Evolutionary conservation across 2,797 vertebrate species (phyloP).

Genomic region (Cossypha dichroa): DNA sequence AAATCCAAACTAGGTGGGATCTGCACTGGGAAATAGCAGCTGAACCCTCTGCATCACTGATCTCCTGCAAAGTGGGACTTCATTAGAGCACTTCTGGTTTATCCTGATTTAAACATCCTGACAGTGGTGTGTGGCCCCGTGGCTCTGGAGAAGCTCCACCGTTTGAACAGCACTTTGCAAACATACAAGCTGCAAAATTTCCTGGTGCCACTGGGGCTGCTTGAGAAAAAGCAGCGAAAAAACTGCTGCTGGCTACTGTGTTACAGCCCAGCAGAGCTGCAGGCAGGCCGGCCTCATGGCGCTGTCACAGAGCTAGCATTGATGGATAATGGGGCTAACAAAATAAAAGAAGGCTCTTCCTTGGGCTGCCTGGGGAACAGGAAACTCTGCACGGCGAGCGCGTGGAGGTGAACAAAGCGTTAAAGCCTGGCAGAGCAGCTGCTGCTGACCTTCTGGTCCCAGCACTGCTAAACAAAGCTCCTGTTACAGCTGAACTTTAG

Average conservation of each 20-base stretch:
- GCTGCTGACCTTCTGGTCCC: slow-evolving; percentile 68
- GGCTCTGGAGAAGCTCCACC: background rate
- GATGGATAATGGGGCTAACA: background rate
- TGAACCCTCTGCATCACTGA: background rate
- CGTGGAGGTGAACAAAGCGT: slow-evolving; percentile 60
- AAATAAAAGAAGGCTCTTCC: background rate
- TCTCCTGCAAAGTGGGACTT: background rate
- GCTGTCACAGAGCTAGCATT: background rate
- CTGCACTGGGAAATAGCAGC: background rate
- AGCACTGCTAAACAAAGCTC: slow-evolving; percentile 63
- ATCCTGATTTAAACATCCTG: background rate
- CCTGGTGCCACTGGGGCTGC: background rate
- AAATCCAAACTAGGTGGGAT: background rate
- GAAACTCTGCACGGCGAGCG: background rate
- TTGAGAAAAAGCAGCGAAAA: background rate
- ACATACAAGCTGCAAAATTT: background rate
- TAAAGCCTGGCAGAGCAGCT: slow-evolving; percentile 67
- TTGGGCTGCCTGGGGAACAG: background rate
- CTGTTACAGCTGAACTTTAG: slow-evolving; percentile 72
- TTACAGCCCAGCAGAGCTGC: background rate
- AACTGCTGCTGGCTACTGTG: background rate
- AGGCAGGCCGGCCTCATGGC: background rate
- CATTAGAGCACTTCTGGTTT: background rate
- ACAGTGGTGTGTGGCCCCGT: background rate
- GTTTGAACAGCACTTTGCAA: background rate